Evolutionary conservation across 2,113 vertebrate genomes (phyloP).

Genomic region (Pseudolaguvia tuberculata): DNA sequence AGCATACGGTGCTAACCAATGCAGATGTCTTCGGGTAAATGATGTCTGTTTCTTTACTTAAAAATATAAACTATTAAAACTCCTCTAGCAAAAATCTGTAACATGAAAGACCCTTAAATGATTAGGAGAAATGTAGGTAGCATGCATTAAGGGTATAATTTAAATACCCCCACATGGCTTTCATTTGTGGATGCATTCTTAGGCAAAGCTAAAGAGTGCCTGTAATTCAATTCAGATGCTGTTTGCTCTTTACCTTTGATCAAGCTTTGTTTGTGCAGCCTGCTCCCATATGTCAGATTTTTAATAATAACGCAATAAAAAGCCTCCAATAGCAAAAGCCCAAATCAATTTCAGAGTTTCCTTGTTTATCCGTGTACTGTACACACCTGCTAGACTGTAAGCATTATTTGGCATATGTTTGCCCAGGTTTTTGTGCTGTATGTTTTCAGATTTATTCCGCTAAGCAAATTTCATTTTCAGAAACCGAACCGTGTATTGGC

Average conservation of each 20-base stretch:
- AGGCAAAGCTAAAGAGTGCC: constrained; percentile 9
- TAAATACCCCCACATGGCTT: constrained; percentile 21
- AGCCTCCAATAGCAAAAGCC: background rate
- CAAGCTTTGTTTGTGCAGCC: constrained; percentile 9
- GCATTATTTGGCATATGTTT: constrained; percentile 11
- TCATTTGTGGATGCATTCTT: constrained; percentile 21
- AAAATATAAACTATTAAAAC: constrained; percentile 7
- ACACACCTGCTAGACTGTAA: constrained; percentile 43
- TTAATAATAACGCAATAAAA: constrained; percentile 30
- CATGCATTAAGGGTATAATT: constrained; percentile 10
- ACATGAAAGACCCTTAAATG: background rate
- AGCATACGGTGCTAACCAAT: background rate
- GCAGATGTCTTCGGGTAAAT: constrained; percentile 13
- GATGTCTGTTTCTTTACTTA: constrained; percentile 4
- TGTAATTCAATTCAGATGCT: constrained; percentile 35
- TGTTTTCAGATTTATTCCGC: constrained; percentile 33
- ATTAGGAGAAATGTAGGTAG: background rate
- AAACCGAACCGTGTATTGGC: constrained; percentile 36
- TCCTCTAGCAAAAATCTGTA: background rate
- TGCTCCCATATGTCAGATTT: background rate
- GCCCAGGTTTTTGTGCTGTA: constrained; percentile 15
- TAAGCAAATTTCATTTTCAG: constrained; percentile 31
- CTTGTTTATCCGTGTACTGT: background rate
- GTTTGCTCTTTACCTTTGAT: constrained; percentile 34
- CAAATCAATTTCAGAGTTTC: background rate